Percentiles rank a stretch among this genome's conserved stretches.
phyloP scores from a whole-genome alignment of 2,888 invertebrate genomes.

The Macrostomum cliftonense region DNA sequence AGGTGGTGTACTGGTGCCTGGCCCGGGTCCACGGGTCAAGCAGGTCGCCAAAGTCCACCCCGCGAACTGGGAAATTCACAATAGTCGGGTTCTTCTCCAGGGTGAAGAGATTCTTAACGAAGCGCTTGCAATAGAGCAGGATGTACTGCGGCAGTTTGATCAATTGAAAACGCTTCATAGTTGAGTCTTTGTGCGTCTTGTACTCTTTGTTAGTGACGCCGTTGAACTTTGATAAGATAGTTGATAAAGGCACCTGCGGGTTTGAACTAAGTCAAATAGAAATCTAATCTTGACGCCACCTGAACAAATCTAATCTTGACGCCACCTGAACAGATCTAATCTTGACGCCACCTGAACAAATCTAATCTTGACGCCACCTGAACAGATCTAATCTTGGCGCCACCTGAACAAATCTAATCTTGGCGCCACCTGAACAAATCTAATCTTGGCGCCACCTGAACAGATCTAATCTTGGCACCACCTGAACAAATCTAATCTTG shows the following conservation, averaged over 20 bases:
- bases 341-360: no score
- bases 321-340: no score
- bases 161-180: constrained; percentile 85
- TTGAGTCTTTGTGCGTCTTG: constrained; percentile 96
- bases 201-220: constrained; percentile 87
- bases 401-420: no score
- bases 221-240: constrained; percentile 82
- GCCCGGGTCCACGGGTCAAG: constrained; percentile 55
- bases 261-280: no score
- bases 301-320: not conserved
- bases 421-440: no score
- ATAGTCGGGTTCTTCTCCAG: constrained; percentile 98
- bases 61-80: constrained; percentile 85
- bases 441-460: no score
- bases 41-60: constrained; percentile 88
- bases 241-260: constrained; percentile 68
- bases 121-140: constrained; percentile 85
- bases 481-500: no score
- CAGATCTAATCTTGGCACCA: no score
- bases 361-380: no score
- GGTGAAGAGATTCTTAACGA: constrained; percentile 95
- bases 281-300: no score
- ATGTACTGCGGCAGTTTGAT: constrained; percentile 76
- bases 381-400: no score
- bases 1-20: constrained; percentile 51